These are phyloP conservation scores for Urechis unicinctus DNA, from an alignment of 2,888 invertebrate species.

Conservation along the genomic window DNA sequence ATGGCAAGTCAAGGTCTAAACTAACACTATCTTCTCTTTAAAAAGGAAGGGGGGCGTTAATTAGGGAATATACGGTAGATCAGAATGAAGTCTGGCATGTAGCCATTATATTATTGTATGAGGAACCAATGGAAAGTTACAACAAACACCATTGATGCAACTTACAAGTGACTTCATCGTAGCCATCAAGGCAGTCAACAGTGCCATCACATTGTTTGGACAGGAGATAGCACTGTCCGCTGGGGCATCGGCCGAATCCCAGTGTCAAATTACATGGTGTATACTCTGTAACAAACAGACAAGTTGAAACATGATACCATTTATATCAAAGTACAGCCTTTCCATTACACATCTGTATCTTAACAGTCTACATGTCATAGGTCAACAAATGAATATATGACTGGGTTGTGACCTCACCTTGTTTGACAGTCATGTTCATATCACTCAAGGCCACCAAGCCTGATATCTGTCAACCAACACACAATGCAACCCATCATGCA, in stretches of 20 bases:
- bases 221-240: slow-evolving; percentile 65
- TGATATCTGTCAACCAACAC: slow-evolving; percentile 52
- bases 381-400: not conserved
- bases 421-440: slow-evolving; percentile 55
- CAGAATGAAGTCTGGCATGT: too few species aligned
- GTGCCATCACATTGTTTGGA: slow-evolving; percentile 72
- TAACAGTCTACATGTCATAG: too few species aligned
- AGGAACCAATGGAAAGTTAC: too few species aligned
- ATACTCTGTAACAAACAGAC: slow-evolving; percentile 10
- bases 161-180: slow-evolving; percentile 21
- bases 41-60: too few species aligned
- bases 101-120: too few species aligned
- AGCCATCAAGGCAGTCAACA: slow-evolving; percentile 62
- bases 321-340: too few species aligned
- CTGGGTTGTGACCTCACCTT: slow-evolving; percentile 10
- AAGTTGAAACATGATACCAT: not conserved
- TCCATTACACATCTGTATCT: too few species aligned
- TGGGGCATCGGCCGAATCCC: slow-evolving; percentile 70
- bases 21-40: too few species aligned
- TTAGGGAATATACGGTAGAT: too few species aligned
- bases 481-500: not conserved
- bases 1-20: too few species aligned
- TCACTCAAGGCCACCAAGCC: slow-evolving; percentile 88
- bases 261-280: slow-evolving; percentile 27
- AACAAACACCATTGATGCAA: too few species aligned